Evolutionary conservation across 2,113 vertebrate species (phyloP).

Genomic region (Egretta garzetta): DNA sequence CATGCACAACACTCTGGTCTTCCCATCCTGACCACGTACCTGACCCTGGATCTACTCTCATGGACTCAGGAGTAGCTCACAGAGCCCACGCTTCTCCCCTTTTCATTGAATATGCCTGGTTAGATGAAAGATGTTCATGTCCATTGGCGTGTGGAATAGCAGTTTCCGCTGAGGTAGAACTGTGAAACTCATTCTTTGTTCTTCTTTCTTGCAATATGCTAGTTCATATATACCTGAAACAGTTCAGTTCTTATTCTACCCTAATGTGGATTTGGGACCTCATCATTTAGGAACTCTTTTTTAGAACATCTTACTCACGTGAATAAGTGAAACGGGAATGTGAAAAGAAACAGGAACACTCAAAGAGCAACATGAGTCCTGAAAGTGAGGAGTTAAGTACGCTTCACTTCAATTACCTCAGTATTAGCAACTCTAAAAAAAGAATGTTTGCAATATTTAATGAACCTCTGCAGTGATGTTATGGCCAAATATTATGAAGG

Average conservation of each 20-base stretch:
- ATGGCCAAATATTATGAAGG: conserved; percentile 57
- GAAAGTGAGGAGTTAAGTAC: background rate
- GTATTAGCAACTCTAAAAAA: background rate
- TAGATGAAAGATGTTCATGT: background rate
- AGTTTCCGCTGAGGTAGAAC: background rate
- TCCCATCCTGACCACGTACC: background rate
- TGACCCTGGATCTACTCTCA: background rate
- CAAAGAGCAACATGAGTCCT: background rate
- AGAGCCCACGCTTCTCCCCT: background rate
- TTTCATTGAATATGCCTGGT: background rate
- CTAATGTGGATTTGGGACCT: background rate
- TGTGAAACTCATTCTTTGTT: background rate
- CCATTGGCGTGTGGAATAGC: background rate
- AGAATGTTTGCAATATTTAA: background rate
- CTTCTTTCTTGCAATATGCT: background rate
- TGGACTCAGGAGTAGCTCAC: background rate
- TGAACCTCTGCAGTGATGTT: conserved; percentile 27
- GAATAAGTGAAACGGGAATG: background rate
- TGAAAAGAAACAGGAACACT: background rate
- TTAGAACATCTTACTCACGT: background rate
- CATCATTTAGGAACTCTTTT: background rate
- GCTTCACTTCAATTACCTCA: background rate
- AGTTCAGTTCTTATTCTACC: background rate
- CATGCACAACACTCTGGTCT: background rate
- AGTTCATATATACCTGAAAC: background rate